These are phyloP conservation scores for Sebastes oblongus DNA, from an alignment of 2,797 vertebrate species.

Conservation along the genomic window DNA sequence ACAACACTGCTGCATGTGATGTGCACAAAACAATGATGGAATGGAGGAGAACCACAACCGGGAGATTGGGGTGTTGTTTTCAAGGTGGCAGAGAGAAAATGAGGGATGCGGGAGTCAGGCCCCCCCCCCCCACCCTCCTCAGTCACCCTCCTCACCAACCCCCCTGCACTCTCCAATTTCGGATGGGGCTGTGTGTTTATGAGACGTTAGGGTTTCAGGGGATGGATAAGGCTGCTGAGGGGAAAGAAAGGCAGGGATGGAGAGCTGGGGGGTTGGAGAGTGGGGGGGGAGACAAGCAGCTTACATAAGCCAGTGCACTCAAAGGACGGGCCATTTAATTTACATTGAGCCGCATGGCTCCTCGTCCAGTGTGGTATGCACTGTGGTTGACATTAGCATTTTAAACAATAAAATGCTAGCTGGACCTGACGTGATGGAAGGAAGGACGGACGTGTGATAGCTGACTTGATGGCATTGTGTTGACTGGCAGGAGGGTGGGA, in stretches of 20 bases:
- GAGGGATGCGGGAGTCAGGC: conserved; percentile 69
- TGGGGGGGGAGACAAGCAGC: conserved; percentile 43
- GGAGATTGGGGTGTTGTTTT: conserved; percentile 75
- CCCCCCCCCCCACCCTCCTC: background rate
- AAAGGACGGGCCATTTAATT: conserved; percentile 74
- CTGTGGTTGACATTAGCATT: conserved; percentile 58
- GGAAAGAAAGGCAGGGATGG: conserved; percentile 64
- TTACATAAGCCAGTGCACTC: conserved; percentile 80
- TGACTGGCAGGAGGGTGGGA: conserved; percentile 26
- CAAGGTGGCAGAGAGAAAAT: conserved; percentile 75
- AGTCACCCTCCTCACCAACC: conserved; percentile 3
- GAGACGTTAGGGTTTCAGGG: conserved; percentile 53
- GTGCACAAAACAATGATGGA: conserved; percentile 72
- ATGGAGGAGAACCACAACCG: conserved; percentile 61
- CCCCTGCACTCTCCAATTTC: conserved; percentile 44
- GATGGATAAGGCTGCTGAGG: conserved; percentile 57
- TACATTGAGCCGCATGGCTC: conserved; percentile 65
- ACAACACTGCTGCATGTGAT: conserved; percentile 28
- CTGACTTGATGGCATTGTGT: conserved; percentile 25
- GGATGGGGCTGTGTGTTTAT: conserved; percentile 54
- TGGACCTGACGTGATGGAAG: conserved; percentile 26
- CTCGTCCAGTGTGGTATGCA: conserved; percentile 48
- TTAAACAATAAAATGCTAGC: conserved; percentile 57
- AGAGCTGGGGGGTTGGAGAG: background rate
- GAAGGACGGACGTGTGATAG: background rate